Evolutionary conservation across 2,797 vertebrate genomes (phyloP).

Genomic region (Alectoris magna): DNA sequence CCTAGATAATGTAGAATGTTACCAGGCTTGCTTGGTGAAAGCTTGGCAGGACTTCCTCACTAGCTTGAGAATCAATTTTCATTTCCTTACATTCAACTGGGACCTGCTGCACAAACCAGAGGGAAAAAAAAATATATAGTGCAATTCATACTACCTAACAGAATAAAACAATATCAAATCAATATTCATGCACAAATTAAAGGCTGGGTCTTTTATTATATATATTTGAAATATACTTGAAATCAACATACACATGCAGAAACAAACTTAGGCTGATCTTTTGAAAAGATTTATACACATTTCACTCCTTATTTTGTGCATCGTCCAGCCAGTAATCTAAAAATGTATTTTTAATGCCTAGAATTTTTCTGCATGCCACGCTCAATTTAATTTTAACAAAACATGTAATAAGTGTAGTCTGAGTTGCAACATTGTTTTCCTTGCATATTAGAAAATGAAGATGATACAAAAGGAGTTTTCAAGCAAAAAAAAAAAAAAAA

Average conservation of each 20-base stretch:
- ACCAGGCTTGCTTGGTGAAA: slow-evolving; percentile 35
- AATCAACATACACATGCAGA: background rate
- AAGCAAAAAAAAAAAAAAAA: background rate
- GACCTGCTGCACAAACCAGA: background rate
- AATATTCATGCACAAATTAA: background rate
- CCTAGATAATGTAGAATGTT: slow-evolving; percentile 59
- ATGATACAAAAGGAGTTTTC: background rate
- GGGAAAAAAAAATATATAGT: background rate
- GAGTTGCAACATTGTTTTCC: background rate
- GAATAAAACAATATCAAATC: background rate
- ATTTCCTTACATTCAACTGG: background rate
- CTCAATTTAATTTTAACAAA: background rate
- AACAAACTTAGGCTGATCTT: slow-evolving; percentile 13
- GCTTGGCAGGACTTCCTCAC: background rate
- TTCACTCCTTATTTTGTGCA: background rate
- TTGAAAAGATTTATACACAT: background rate
- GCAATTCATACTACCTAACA: background rate
- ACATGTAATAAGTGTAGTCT: background rate
- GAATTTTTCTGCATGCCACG: background rate
- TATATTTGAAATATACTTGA: background rate
- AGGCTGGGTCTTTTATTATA: background rate
- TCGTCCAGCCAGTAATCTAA: background rate
- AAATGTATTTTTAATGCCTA: background rate
- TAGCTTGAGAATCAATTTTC: slow-evolving; percentile 7
- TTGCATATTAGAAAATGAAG: background rate